These are phyloP conservation scores for Pseudorectes ferrugineus DNA, from an alignment of 2,113 vertebrate species.

Conservation along the genomic window DNA sequence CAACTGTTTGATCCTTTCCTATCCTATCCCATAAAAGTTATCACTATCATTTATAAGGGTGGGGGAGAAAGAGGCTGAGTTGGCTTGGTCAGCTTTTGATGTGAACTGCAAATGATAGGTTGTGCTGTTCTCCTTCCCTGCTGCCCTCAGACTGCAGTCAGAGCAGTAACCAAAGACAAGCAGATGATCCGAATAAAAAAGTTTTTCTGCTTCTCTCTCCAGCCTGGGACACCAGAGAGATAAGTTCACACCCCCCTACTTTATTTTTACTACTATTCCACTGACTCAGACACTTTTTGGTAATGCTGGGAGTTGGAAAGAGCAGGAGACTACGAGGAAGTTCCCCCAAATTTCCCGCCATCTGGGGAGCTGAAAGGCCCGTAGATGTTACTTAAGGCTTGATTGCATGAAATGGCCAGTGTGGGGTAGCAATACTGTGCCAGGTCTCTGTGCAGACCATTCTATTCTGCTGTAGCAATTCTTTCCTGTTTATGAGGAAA, in stretches of 20 bases:
- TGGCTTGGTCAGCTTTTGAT: neutral
- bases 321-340: neutral
- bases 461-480: neutral
- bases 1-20: neutral
- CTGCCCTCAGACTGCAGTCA: neutral
- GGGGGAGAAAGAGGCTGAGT: neutral
- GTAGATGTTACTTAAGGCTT: neutral
- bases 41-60: neutral
- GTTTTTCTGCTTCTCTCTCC: neutral
- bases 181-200: neutral
- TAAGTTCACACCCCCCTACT: neutral
- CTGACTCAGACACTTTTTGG: neutral
- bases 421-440: neutral
- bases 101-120: neutral
- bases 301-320: neutral
- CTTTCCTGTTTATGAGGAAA: neutral
- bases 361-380: neutral
- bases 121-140: neutral
- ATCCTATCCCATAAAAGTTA: neutral
- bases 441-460: neutral
- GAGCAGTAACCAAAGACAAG: neutral
- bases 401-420: neutral
- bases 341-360: neutral
- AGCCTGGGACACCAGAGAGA: neutral
- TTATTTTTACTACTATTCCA: slow-evolving; percentile 1